Percentiles rank a stretch among this genome's conserved stretches.
phyloP scores from a whole-genome alignment of 1,140 invertebrate species.

The Drosophila sucinea region DNA sequence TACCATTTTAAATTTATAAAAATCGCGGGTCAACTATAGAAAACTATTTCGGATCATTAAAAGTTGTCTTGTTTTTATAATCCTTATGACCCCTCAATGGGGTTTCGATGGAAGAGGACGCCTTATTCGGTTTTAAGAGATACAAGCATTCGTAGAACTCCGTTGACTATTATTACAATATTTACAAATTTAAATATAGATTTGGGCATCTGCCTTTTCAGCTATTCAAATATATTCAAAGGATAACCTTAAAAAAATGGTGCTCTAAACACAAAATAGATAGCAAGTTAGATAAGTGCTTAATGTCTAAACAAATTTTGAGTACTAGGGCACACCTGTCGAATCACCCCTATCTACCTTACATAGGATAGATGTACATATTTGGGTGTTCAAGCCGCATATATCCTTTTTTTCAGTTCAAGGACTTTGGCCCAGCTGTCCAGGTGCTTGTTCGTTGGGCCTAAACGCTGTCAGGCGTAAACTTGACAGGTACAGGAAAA shows the following conservation, averaged over 20 bases:
- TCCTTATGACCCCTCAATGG: no score
- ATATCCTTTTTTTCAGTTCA: conserved; percentile 49
- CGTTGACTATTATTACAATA: neutral
- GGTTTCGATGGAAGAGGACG: no score
- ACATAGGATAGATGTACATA: neutral
- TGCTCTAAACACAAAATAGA: conserved; percentile 39
- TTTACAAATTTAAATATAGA: conserved; percentile 1
- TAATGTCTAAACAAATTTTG: conserved; percentile 64
- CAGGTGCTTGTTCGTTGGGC: conserved; percentile 26
- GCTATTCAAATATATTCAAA: neutral
- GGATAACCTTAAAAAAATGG: conserved; percentile 24
- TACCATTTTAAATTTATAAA: no score
- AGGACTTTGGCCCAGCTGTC: conserved; percentile 63
- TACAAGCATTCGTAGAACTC: no score
- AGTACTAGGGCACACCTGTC: conserved; percentile 55
- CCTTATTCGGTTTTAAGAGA: no score
- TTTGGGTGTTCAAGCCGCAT: conserved; percentile 24
- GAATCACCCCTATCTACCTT: conserved; percentile 53
- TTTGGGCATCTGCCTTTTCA: neutral
- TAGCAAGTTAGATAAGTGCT: conserved; percentile 48
- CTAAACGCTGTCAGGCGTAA: conserved; percentile 72
- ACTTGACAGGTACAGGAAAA: conserved; percentile 77
- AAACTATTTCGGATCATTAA: no score
- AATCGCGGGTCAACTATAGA: no score
- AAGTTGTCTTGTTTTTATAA: no score